Conservation (phyloP, 1,140 invertebrate genomes). For the Hormaphis cornu region DNA sequence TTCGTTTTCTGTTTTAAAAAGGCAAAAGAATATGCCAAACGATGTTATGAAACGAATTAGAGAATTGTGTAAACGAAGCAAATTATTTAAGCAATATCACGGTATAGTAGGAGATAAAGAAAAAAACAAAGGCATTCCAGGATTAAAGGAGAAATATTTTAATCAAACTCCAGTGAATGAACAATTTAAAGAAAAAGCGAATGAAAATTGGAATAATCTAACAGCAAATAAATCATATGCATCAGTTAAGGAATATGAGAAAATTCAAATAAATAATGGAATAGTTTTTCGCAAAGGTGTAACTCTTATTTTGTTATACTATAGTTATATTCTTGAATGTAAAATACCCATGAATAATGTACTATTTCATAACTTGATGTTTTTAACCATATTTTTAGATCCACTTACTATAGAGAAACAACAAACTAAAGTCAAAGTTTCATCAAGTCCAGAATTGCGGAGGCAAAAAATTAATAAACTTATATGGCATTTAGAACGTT, state of each 20-base stretch:
- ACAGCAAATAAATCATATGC: neutral
- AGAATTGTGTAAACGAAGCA: constrained; percentile 54
- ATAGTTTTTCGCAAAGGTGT: neutral
- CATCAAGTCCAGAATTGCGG: neutral
- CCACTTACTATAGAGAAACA: neutral
- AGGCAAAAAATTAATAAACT: neutral
- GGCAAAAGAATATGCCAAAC: constrained; percentile 64
- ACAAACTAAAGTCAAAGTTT: neutral
- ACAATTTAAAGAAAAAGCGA: no score
- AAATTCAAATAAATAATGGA: neutral
- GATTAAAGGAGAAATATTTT: neutral
- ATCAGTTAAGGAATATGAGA: neutral
- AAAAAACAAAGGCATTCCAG: neutral
- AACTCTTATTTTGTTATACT: no score
- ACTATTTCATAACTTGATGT: no score
- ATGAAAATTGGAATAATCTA: neutral
- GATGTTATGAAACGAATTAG: constrained; percentile 72
- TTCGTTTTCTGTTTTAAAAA: constrained; percentile 28
- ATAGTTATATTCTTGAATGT: no score
- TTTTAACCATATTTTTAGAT: no score
- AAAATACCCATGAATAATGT: no score
- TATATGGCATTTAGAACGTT: neutral
- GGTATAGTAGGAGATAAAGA: neutral
- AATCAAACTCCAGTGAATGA: no score
- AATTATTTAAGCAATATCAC: neutral